These are phyloP conservation scores for Plutomurus gul DNA, from an alignment of 1,140 invertebrate species.

Conservation along the genomic window DNA sequence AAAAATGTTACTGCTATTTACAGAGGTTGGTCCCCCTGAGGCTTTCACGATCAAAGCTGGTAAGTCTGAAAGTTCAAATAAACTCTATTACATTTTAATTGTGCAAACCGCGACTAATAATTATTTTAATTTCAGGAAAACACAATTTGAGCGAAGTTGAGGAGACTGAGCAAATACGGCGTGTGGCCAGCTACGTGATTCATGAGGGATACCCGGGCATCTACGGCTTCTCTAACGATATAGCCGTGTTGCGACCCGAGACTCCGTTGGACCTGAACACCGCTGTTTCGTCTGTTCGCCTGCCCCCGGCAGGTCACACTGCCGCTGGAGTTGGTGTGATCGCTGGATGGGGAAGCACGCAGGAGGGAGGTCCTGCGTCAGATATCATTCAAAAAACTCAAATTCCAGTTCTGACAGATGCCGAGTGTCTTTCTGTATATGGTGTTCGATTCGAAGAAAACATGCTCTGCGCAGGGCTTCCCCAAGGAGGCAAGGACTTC, in stretches of 20 bases:
- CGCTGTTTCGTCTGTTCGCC: not conserved
- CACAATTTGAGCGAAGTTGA: not conserved
- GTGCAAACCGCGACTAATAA: no score
- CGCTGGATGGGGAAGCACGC: not conserved
- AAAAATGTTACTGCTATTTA: no score
- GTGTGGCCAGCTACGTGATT: not conserved
- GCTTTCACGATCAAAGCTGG: not conserved
- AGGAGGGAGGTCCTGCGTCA: not conserved
- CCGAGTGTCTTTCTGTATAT: not conserved
- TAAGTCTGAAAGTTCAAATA: no score
- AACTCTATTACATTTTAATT: no score
- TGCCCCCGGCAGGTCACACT: not conserved
- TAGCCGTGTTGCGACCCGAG: not conserved
- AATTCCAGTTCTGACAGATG: slow-evolving; percentile 2
- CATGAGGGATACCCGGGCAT: not conserved
- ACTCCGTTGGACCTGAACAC: slow-evolving; percentile 2
- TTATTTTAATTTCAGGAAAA: not conserved
- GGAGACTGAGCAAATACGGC: not conserved
- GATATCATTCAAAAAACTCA: not conserved
- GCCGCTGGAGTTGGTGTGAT: not conserved
- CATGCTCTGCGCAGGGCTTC: slow-evolving; percentile 34
- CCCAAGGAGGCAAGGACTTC: not conserved
- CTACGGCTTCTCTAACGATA: not conserved
- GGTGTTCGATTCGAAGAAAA: not conserved
- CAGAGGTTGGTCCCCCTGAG: not conserved